Percentiles rank a stretch among this genome's conserved stretches.
These are phyloP conservation scores for Rousettus madagascariensis DNA, from an alignment of 2,797 vertebrate genomes.

Conservation along the genomic window DNA sequence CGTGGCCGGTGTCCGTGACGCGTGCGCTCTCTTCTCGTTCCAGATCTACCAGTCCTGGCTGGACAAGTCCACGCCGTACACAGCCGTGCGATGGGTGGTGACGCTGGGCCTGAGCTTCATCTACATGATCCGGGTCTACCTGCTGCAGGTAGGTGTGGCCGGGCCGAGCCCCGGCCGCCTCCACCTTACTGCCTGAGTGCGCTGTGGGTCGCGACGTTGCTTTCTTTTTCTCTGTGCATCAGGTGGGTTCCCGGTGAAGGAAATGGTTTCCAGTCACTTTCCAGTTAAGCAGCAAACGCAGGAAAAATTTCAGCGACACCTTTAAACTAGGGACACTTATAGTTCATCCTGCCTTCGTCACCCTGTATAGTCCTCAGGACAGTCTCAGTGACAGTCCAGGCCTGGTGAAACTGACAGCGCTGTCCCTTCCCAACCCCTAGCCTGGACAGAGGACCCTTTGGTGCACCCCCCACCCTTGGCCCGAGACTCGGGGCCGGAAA, in stretches of 20 bases:
- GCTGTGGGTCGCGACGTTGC: too few relatives aligned
- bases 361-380: not conserved
- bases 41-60: constrained; percentile 99
- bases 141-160: constrained; percentile 92
- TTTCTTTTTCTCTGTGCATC: accelerated
- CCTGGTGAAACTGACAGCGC: not conserved
- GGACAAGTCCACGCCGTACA: constrained; percentile 98
- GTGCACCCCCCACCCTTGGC: not conserved
- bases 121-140: constrained; percentile 99
- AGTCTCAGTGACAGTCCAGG: not conserved
- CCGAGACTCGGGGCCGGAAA: not conserved
- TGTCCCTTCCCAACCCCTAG: not conserved
- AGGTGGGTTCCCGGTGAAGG: not conserved
- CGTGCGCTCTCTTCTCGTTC: constrained; percentile 33
- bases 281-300: not conserved
- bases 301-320: not conserved
- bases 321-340: too few relatives aligned
- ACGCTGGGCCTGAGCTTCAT: constrained; percentile 93
- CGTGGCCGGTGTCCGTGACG: accelerated
- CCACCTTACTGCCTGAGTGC: accelerated
- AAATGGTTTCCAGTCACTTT: not conserved
- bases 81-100: constrained; percentile 92
- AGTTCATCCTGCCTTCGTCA: accelerated
- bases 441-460: not conserved
- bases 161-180: accelerated